Base-by-base conservation (phyloP, 1,140 invertebrate species). In the Lerema accius region DNA sequence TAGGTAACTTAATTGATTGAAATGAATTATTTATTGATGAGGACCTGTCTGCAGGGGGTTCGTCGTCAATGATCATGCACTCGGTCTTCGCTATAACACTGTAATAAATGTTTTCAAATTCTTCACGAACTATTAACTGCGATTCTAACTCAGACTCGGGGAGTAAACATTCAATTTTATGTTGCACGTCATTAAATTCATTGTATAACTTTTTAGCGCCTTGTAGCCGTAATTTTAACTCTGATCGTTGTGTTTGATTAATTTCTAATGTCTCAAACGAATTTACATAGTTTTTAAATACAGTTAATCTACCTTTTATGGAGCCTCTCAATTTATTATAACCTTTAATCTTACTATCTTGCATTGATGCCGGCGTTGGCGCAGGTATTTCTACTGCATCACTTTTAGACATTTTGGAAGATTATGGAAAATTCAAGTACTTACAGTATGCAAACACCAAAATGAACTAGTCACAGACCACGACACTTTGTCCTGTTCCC, bases 81-180 rank as follows among this genome's bases (percentile, higher is more conserved):
- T 51, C 49, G 16, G 49, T 39, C 32, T 39, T 14, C 15, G 49
- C 49, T 51, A 51, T 16, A 5, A 51, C 15, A 39, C 14, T 51
- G 3, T 51, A 51, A 15, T 51, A 51, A 16, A 17, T 15, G 17
- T 51, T 51, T 39, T 51, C 49, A 0, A 51, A 51, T 9, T n/a
- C n/a, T n/a, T 51, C 32, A 39, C 49, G 32, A 0, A 13, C 15
- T 1, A 6, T 6, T 37, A 51, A 35, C n/a, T 51, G 32, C 16
- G 14, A 9, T 6, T 51, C 32, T 39, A 39, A 51, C 16, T 51
- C 49, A 6, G 49, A 39, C 10, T 16, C n/a, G 3, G 49, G 48
- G 48, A 37, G 28, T 19, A 51, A 51, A 51, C 32, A 16, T 51
- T 51, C 49, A 2, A 51, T 51, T 51, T 51, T 39, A 51, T 39